phyloP scores from a whole-genome alignment of 2,797 vertebrate species.

The Sebastiscus tertius region DNA sequence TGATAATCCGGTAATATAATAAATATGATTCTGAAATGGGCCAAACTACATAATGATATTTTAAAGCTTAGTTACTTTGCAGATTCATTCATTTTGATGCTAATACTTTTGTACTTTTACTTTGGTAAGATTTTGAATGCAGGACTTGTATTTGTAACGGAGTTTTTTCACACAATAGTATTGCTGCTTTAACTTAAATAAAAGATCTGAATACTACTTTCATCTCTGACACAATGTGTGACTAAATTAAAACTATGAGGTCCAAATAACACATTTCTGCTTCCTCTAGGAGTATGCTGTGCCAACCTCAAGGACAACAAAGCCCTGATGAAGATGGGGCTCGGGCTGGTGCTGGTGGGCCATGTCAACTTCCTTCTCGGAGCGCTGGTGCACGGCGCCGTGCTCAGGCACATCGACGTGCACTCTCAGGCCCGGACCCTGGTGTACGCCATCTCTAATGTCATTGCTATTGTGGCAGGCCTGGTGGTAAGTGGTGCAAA shows the following conservation, averaged over 20 bases:
- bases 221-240: too few relatives aligned
- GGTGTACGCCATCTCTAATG: conserved; percentile 86
- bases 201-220: too few relatives aligned
- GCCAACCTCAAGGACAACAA: conserved; percentile 85
- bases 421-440: conserved; percentile 66
- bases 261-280: background rate
- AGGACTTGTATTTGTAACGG: too few relatives aligned
- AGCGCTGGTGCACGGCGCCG: conserved; percentile 86
- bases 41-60: too few relatives aligned
- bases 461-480: conserved; percentile 84
- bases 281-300: conserved; percentile 79
- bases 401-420: conserved; percentile 86
- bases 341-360: conserved; percentile 90
- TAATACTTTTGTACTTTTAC: too few relatives aligned
- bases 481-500: conserved; percentile 83
- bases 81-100: too few relatives aligned
- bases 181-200: too few relatives aligned
- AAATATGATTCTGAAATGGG: too few relatives aligned
- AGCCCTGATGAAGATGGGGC: conserved; percentile 92
- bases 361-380: conserved; percentile 91
- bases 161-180: too few relatives aligned
- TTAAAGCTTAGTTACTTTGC: too few relatives aligned
- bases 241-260: background rate
- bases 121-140: too few relatives aligned
- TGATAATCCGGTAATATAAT: too few relatives aligned